phyloP scores from a whole-genome alignment of 2,113 vertebrate species.

The Oreocharis arfaki region DNA sequence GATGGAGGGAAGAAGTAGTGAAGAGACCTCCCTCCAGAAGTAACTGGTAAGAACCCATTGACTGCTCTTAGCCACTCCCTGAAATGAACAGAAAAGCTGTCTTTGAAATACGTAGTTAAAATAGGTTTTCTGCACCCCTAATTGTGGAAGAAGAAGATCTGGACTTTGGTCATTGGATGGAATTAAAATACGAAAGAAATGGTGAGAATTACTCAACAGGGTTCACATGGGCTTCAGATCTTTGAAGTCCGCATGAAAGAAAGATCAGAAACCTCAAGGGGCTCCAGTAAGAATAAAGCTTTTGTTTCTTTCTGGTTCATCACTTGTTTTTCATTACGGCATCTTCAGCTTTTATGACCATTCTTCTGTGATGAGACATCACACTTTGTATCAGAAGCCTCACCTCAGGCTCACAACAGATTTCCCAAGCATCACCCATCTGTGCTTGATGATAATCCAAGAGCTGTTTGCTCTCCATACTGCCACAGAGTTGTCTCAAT shows the following conservation, averaged over 20 bases:
- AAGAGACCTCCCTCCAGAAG: not conserved
- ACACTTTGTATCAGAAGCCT: not conserved
- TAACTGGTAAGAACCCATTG: not conserved
- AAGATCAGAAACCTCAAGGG: not conserved
- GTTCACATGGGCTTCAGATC: not conserved
- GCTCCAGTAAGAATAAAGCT: not conserved
- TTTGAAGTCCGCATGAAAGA: conserved; percentile 21
- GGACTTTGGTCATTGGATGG: not conserved
- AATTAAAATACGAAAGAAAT: not conserved
- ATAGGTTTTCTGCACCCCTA: not conserved
- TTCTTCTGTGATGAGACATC: not conserved
- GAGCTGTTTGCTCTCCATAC: not conserved
- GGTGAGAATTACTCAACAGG: not conserved
- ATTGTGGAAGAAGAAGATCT: not conserved
- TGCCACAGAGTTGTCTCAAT: not conserved
- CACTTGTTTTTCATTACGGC: not conserved
- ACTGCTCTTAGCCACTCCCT: not conserved
- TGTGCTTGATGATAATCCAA: not conserved
- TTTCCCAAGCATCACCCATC: not conserved
- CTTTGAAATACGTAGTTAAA: not conserved
- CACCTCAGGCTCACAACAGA: not conserved
- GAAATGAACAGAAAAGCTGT: not conserved
- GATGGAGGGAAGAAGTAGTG: not conserved
- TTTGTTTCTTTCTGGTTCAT: not conserved
- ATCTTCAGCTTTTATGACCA: not conserved